phyloP scores from a whole-genome alignment of 2,888 invertebrate genomes.

The Drosophila nr. medialis region DNA sequence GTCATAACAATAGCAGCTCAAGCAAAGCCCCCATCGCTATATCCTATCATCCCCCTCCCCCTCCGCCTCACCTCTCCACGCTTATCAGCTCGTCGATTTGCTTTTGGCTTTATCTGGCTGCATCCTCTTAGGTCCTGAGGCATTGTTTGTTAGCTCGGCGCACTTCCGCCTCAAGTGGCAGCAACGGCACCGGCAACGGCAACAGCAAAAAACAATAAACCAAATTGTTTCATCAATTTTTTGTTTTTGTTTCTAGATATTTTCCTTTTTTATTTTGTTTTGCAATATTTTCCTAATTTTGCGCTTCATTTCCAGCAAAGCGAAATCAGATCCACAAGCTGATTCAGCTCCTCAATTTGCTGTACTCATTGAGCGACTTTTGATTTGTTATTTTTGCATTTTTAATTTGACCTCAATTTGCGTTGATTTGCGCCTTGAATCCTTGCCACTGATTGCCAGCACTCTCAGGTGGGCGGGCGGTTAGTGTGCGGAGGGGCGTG shows the following conservation, averaged over 20 bases:
- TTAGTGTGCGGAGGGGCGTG: background rate
- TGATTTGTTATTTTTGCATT: conserved; percentile 45
- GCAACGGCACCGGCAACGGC: conserved; percentile 27
- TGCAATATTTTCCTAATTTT: conserved; percentile 66
- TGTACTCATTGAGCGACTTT: conserved; percentile 7
- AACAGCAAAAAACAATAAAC: conserved; percentile 23
- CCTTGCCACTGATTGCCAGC: conserved; percentile 56
- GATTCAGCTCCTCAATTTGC: conserved; percentile 15
- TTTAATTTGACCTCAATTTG: conserved; percentile 72
- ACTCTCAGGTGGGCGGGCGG: conserved; percentile 8
- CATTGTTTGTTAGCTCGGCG: conserved; percentile 61
- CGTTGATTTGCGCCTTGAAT: conserved; percentile 63
- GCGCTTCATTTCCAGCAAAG: conserved; percentile 63
- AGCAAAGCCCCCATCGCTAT: background rate
- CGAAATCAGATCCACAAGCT: conserved; percentile 5
- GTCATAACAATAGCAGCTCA: conserved; percentile 73
- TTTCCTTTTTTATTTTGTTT: conserved; percentile 19
- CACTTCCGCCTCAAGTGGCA: conserved; percentile 74
- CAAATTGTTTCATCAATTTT: conserved; percentile 42
- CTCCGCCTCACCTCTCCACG: background rate
- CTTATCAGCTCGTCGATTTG: conserved; percentile 4
- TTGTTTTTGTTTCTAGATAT: conserved; percentile 23
- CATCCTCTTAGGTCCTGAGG: conserved; percentile 53
- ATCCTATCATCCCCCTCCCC: background rate
- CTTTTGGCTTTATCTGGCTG: conserved; percentile 41